phyloP scores from a whole-genome alignment of 2,797 vertebrate genomes.

The Octomys mimax region DNA sequence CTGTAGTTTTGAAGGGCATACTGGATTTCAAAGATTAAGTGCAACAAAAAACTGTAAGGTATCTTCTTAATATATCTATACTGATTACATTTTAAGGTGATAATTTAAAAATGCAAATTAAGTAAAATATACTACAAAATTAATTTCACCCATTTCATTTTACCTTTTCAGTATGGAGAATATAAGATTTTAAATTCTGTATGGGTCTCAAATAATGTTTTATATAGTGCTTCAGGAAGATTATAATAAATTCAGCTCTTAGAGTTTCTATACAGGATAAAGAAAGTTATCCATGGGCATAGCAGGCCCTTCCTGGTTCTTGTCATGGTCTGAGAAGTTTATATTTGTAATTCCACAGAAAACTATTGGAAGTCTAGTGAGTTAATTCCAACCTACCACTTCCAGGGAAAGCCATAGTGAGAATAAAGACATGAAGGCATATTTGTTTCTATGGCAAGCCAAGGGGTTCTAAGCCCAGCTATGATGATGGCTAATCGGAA shows the following conservation, averaged over 20 bases:
- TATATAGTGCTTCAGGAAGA: not conserved
- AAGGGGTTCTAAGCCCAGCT: no score
- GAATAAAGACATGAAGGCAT: no score
- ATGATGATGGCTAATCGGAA: no score
- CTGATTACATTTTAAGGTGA: not conserved
- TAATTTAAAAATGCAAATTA: not conserved
- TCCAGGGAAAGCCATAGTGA: no score
- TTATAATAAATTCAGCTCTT: not conserved
- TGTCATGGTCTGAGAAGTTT: no score
- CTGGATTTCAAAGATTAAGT: not conserved
- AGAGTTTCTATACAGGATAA: not conserved
- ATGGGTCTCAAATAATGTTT: not conserved
- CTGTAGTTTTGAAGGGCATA: not conserved
- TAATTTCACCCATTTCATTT: not conserved
- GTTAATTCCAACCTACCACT: no score
- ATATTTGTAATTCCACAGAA: no score
- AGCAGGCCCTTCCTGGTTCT: no score
- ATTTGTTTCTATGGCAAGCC: no score
- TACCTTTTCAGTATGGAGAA: not conserved
- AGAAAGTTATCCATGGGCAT: not conserved
- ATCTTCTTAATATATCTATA: not conserved
- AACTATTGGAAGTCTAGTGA: no score
- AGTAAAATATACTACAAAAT: conserved; percentile 36
- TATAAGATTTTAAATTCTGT: conserved; percentile 4
- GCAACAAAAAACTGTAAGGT: not conserved